Conservation (phyloP, 1,140 invertebrate genomes). For the Arion vulgaris region DNA sequence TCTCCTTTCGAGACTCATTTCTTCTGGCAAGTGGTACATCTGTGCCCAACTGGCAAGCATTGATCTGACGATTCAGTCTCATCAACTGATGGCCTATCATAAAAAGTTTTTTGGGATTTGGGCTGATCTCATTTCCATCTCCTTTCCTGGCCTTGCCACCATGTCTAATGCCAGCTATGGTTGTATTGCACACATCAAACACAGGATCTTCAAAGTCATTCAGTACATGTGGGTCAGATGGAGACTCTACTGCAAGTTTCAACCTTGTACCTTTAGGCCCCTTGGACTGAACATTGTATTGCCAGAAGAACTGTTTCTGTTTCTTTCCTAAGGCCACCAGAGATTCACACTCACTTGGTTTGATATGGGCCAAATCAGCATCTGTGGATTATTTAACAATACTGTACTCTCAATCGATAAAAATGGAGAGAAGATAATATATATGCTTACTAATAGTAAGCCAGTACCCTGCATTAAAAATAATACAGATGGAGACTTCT, state of each 20-base stretch:
- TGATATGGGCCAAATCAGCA: conserved; percentile 36
- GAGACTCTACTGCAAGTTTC: conserved; percentile 74
- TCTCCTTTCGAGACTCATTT: conserved; percentile 95
- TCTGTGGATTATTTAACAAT: conserved; percentile 37
- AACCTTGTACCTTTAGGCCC: conserved; percentile 85
- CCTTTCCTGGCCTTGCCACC: conserved; percentile 96
- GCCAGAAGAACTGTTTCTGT: conserved; percentile 88
- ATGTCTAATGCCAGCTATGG: conserved; percentile 62
- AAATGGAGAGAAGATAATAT: too few relatives aligned
- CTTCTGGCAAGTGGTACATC: conserved; percentile 84
- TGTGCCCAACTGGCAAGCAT: conserved; percentile 94
- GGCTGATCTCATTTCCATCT: conserved; percentile 97
- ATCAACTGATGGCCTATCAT: conserved; percentile 93
- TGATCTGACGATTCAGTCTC: conserved; percentile 92
- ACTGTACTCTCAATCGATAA: too few relatives aligned
- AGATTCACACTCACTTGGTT: conserved; percentile 41
- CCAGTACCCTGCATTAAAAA: too few relatives aligned
- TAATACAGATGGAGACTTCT: too few relatives aligned
- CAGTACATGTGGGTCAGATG: conserved; percentile 92
- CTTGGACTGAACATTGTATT: conserved; percentile 98
- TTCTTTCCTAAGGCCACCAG: conserved; percentile 80
- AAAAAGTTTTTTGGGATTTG: conserved; percentile 92
- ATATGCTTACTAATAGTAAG: too few relatives aligned
- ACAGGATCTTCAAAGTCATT: conserved; percentile 76
- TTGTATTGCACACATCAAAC: conserved; percentile 61